Evolutionary conservation across 2,797 vertebrate species (phyloP), one percentile per base, ranked within the genome.

Genomic region (Pterois miles): DNA sequence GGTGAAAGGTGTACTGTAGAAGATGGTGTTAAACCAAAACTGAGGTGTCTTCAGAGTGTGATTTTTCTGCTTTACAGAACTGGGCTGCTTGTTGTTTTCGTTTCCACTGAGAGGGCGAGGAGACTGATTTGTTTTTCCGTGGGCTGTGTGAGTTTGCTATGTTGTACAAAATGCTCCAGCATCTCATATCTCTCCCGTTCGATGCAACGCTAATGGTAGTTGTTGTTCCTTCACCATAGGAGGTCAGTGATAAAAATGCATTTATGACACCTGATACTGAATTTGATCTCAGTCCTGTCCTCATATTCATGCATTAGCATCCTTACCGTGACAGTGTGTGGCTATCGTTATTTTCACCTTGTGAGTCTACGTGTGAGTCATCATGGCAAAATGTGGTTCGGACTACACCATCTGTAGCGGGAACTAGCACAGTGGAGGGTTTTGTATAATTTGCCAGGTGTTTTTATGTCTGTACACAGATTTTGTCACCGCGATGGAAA

Each of bases 111-210:
- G 29, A 65, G 52, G 48, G 38, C 9, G 1, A 20, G 14, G 6
- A 53, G 43, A 64, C 14, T 76, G 4, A 58, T 76, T 86, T 66
- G n/a, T 33, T 71, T 77, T 48, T 73, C 40, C 10, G 10, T 27
- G 18, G 33, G 10, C 29, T 43, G 6, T 75, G 52, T 71, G 50
- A 69, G 59, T 69, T 58, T 14, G 33, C n/a, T 11, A 33, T 50
- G 40, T 57, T 83, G 13, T 64, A 81, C 74, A 79, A 82, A 82
- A 78, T 66, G 38, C 60, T 76, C 18, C 63, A 56, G 4, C 2
- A 36, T 66, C 25, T 58, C n/a, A 13, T 25, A 54, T 50, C 6
- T 9, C 11, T 60, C 27, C n/a, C 52, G 36, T 67, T 79, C 16
- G 29, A 67, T 70, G 4, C 34, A 60, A 48, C 33, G 29, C 23